Evolutionary conservation across 2,113 vertebrate genomes (phyloP).

Genomic region (Onychostruthus taczanowskii): DNA sequence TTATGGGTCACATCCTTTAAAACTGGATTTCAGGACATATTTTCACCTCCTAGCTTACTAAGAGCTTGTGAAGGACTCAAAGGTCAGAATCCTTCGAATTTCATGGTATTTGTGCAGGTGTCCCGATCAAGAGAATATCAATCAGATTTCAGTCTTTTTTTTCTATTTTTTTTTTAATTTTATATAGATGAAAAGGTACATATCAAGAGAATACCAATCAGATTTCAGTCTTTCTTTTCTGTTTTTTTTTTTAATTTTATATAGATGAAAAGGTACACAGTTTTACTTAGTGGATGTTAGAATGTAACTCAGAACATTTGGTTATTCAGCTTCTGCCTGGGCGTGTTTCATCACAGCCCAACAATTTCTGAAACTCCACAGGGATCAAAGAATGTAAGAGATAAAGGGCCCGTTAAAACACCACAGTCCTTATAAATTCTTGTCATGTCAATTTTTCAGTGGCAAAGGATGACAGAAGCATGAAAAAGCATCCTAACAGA

Average conservation of each 20-base stretch:
- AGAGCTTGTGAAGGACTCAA: neutral
- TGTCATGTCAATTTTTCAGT: neutral
- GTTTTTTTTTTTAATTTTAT: neutral
- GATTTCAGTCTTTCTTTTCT: neutral
- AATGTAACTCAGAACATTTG: constrained; percentile 9
- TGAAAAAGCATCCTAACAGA: neutral
- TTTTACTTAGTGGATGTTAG: neutral
- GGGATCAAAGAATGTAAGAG: neutral
- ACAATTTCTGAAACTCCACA: constrained; percentile 27
- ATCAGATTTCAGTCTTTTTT: neutral
- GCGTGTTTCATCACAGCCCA: neutral
- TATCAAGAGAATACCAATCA: neutral
- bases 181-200: neutral
- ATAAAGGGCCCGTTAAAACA: constrained; percentile 27
- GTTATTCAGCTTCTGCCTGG: constrained; percentile 5
- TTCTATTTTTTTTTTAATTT: neutral
- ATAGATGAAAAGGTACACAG: neutral
- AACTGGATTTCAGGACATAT: neutral
- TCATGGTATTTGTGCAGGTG: neutral
- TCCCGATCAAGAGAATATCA: neutral
- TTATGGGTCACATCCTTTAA: neutral
- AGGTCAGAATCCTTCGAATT: neutral
- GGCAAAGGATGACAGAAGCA: neutral
- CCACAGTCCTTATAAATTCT: neutral
- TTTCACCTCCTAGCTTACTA: neutral